Conservation (phyloP, 37 sponge, comb jelly and placozoan species). For the Dysidea cf. avara region DNA sequence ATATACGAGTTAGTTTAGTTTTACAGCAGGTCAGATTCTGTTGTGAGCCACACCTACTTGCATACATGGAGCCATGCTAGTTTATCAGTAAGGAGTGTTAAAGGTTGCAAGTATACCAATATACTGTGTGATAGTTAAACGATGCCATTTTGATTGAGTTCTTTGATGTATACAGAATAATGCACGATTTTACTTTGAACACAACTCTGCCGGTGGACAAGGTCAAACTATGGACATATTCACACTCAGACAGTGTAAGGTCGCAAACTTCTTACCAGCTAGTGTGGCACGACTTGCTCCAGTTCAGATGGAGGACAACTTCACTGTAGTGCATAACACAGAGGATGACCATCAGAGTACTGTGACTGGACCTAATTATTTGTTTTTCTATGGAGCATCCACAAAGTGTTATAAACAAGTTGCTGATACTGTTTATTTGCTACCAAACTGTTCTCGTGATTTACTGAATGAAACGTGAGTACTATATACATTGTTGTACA, state of each 20-base stretch:
- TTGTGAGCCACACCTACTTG: no score
- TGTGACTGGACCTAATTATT: slow-evolving; percentile 59
- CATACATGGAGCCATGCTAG: no score
- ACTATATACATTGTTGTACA: neutral
- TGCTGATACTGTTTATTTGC: slow-evolving; percentile 50
- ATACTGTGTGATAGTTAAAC: no score
- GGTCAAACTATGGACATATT: slow-evolving; percentile 47
- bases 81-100: no score
- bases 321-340: slow-evolving; percentile 5
- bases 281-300: slow-evolving; percentile 1
- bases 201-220: slow-evolving; percentile 39
- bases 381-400: slow-evolving; percentile 79
- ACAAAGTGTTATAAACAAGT: slow-evolving; percentile 67
- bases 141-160: no score
- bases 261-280: slow-evolving; percentile 52
- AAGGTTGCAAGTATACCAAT: no score
- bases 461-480: slow-evolving; percentile 52
- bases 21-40: no score
- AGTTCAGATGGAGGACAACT: slow-evolving; percentile 6
- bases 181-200: no score
- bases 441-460: slow-evolving; percentile 75
- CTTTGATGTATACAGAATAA: no score
- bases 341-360: slow-evolving; percentile 11
- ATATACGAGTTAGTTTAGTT: no score
- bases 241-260: slow-evolving; percentile 45